Evolutionary conservation across 2,797 vertebrate genomes (phyloP).

Genomic region (Apogon talboti): DNA sequence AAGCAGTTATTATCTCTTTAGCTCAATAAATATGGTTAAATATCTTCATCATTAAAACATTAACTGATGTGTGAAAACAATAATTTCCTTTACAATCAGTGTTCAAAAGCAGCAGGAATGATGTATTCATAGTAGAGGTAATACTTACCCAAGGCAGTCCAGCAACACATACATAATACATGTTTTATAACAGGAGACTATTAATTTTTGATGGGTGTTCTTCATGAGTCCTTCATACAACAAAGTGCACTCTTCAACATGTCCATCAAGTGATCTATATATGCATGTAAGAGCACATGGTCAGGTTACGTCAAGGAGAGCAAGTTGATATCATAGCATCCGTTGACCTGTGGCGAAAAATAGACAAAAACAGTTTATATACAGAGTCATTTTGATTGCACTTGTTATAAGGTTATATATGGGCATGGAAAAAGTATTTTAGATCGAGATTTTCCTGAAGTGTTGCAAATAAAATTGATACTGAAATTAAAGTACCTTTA

Average conservation of each 20-base stretch:
- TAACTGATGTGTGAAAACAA: no score
- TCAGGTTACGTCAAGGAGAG: conserved; percentile 88
- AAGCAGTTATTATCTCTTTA: no score
- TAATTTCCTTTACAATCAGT: neutral
- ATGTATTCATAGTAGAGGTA: neutral
- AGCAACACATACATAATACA: neutral
- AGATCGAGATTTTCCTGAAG: no score
- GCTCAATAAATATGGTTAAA: no score
- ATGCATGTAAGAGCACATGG: no score
- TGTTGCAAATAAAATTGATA: no score
- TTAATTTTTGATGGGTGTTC: no score
- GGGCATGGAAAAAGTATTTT: no score
- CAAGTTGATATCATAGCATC: conserved; percentile 92
- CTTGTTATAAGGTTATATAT: no score
- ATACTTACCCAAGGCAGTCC: neutral
- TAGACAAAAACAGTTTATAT: neutral
- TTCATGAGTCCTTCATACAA: neutral
- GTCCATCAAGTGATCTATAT: neutral
- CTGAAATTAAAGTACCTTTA: no score
- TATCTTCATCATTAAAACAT: no score
- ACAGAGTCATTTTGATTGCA: no score
- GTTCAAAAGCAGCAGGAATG: neutral
- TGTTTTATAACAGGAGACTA: neutral
- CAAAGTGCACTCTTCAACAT: neutral
- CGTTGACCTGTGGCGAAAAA: conserved; percentile 90